Percentiles rank a stretch among this genome's conserved stretches.
These are phyloP conservation scores for Conus ventricosus DNA, from an alignment of 1,140 invertebrate genomes.

Conservation along the genomic window DNA sequence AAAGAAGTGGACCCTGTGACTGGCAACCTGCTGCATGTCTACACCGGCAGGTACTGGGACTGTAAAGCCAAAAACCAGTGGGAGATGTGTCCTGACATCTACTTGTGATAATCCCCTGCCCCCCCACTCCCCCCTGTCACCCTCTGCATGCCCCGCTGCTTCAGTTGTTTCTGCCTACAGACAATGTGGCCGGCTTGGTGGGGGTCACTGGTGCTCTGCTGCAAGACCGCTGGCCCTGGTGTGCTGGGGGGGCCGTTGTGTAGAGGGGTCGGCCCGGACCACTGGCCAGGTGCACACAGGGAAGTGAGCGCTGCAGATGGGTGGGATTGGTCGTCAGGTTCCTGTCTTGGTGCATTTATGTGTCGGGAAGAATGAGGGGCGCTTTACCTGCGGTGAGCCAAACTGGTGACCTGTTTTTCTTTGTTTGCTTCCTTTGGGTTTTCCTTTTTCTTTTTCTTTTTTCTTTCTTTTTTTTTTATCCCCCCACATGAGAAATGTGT, in stretches of 20 bases:
- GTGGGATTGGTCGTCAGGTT: no score
- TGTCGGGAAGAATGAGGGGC: no score
- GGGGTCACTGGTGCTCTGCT: not conserved
- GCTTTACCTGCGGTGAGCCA: no score
- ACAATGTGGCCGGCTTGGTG: not conserved
- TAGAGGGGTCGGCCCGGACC: no score
- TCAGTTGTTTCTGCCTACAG: not conserved
- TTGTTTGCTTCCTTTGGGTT: no score
- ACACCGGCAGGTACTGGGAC: constrained; percentile 94
- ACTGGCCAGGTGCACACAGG: no score
- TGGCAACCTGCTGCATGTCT: constrained; percentile 89
- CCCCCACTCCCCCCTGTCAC: not conserved
- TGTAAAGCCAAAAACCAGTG: constrained; percentile 93
- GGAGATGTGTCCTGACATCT: constrained; percentile 94
- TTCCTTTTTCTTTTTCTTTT: no score
- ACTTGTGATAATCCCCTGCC: constrained; percentile 45
- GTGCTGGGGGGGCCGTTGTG: not conserved
- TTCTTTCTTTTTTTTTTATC: no score
- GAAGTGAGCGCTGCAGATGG: no score
- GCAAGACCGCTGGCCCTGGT: not conserved
- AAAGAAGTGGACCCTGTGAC: constrained; percentile 87
- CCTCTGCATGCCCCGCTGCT: not conserved
- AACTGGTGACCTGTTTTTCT: no score
- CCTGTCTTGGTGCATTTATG: no score
- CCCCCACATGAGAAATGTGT: no score